Conservation (phyloP, 1,140 invertebrate genomes). For the Tetranychus urticae region DNA sequence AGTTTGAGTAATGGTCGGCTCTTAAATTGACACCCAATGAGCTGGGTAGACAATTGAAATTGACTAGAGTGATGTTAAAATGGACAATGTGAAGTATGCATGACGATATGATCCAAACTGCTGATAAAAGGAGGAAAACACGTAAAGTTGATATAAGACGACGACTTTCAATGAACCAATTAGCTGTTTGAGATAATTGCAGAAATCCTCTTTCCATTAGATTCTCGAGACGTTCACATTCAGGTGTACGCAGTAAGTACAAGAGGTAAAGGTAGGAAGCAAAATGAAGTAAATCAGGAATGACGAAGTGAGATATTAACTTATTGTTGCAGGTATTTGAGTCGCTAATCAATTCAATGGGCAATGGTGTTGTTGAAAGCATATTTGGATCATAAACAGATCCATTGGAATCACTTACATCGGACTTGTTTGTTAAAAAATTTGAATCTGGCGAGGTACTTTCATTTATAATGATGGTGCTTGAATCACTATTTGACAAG, state of each 20-base stretch:
- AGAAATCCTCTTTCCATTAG: slow-evolving; percentile 10
- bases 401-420: too few species aligned
- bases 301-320: slow-evolving; percentile 3
- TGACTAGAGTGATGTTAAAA: not conserved
- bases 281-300: slow-evolving; percentile 11
- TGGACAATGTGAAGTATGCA: slow-evolving; percentile 5
- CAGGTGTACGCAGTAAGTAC: slow-evolving; percentile 6
- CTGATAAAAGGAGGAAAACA: slow-evolving; percentile 2
- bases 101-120: slow-evolving; percentile 3
- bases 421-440: too few species aligned
- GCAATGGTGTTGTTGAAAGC: too few species aligned
- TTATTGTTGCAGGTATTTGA: not conserved
- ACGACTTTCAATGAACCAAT: slow-evolving; percentile 1
- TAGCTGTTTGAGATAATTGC: not conserved
- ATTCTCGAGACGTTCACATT: slow-evolving; percentile 9
- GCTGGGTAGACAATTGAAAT: not conserved
- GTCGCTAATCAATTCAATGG: not conserved
- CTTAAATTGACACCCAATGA: not conserved
- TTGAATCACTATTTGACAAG: not conserved
- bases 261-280: slow-evolving; percentile 6
- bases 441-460: not conserved
- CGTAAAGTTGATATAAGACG: slow-evolving; percentile 1
- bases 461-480: not conserved
- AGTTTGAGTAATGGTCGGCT: not conserved
- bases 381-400: too few species aligned